Evolutionary conservation across 2,797 vertebrate genomes (phyloP), one percentile per base, ranked within the genome.

Genomic region (Trematomus bernacchii): DNA sequence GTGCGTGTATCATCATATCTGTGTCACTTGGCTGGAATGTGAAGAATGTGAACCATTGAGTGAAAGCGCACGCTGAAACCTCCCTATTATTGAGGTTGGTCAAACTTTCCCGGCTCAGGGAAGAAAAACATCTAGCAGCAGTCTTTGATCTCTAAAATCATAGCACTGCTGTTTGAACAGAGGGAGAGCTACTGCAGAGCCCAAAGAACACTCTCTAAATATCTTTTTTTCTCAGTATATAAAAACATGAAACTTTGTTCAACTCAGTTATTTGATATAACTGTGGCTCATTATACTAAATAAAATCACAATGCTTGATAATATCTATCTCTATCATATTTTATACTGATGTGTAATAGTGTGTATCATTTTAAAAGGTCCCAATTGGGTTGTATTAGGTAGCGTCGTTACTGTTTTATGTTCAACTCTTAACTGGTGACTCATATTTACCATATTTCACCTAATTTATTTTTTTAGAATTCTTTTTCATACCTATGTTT

Each of bases 11-110:
- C n/a, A 84, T 83, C 61, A 75, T 83, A 80, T 80, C 64, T 82
- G 76, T 89, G 85, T 86, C 80, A 72, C 77, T 60, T 73, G 61
- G 76, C 55, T 58, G 79, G 89, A 90, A 92, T 93, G 84, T 89
- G 77, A 89, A 67, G 86, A 88, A 89, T 91, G 85, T 82, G 71
- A 79, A 42, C 51, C 73, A 71, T 16, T 72, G 71, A 71, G 54
- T 52, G 83, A 89, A 79, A 80, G 73, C 67, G 84, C 85, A 71
- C 14, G 19, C 80, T 80, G 72, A 86, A 85, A 89, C 72, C 78
- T 85, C 74, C 77, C 79, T 71, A 75, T 77, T 71, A 61, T 76
- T 15, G 46, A 55, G 58, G 74, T 63, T 75, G 80, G 83, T 87
- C 72, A 72, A 82, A 89, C 84, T 80, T 74, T 89, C 53, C 53